Evolutionary conservation across 2,113 vertebrate species (phyloP).

Genomic region (Myotis brandtii): DNA sequence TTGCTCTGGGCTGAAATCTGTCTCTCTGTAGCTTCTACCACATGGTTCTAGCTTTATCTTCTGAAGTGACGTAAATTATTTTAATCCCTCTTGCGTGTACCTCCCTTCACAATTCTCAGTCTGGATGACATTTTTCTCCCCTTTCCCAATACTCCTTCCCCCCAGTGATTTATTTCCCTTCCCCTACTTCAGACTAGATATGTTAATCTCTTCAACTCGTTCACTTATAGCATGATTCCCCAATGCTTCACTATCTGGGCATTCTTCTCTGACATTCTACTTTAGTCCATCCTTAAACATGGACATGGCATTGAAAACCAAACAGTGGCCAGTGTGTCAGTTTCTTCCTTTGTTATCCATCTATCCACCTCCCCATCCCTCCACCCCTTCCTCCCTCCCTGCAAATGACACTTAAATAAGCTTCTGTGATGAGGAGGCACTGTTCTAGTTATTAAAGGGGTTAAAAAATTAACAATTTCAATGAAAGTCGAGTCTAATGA

Average conservation of each 20-base stretch:
- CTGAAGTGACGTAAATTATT: neutral
- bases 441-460: neutral
- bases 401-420: neutral
- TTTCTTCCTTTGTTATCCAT: neutral
- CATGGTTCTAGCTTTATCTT: neutral
- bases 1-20: neutral
- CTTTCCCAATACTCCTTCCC: neutral
- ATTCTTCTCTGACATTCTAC: neutral
- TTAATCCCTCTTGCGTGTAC: neutral
- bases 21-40: neutral
- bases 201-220: neutral
- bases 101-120: neutral
- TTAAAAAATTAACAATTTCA: neutral
- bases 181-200: neutral
- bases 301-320: neutral
- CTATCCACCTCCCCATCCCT: neutral
- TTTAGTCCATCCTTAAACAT: conserved; percentile 1
- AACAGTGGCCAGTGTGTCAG: neutral
- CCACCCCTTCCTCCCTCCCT: neutral
- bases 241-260: neutral
- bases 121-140: neutral
- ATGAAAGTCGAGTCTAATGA: neutral
- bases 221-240: neutral
- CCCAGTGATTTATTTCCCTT: neutral
- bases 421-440: neutral